Conservation (phyloP, 2,888 invertebrate genomes). For the Trichogramma evanescens region DNA sequence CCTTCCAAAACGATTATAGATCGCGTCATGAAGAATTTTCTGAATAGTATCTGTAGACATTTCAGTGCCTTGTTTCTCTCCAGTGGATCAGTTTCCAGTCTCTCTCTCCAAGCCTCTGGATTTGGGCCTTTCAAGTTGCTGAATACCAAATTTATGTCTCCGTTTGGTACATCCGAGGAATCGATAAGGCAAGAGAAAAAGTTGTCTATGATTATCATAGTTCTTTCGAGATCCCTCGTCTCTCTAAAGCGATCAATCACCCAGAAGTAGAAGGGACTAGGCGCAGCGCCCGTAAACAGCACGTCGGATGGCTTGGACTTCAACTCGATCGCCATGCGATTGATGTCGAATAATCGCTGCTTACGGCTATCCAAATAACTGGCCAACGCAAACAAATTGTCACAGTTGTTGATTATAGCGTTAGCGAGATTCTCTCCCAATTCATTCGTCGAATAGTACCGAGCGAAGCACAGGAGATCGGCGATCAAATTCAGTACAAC, state of each 20-base stretch:
- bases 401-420: slow-evolving; percentile 29
- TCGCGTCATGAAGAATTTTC: slow-evolving; percentile 32
- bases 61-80: slow-evolving; percentile 24
- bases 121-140: not conserved
- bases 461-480: slow-evolving; percentile 32
- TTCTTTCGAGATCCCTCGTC: slow-evolving; percentile 27
- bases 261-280: slow-evolving; percentile 31
- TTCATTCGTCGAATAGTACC: slow-evolving; percentile 26
- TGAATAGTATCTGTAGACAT: slow-evolving; percentile 34
- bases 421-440: slow-evolving; percentile 24
- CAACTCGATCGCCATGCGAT: slow-evolving; percentile 29
- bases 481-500: slow-evolving; percentile 34
- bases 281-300: not conserved
- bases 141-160: not conserved
- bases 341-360: slow-evolving; percentile 34
- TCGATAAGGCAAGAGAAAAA: slow-evolving; percentile 35
- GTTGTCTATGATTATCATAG: slow-evolving; percentile 30
- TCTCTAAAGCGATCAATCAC: slow-evolving; percentile 30
- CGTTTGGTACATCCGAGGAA: slow-evolving; percentile 19
- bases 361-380: slow-evolving; percentile 27
- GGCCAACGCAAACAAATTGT: slow-evolving; percentile 21
- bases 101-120: not conserved
- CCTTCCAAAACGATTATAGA: slow-evolving; percentile 32
- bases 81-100: slow-evolving; percentile 16
- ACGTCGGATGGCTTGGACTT: slow-evolving; percentile 28